phyloP scores from a whole-genome alignment of 2,888 invertebrate species.

The Rhagium mordax region DNA sequence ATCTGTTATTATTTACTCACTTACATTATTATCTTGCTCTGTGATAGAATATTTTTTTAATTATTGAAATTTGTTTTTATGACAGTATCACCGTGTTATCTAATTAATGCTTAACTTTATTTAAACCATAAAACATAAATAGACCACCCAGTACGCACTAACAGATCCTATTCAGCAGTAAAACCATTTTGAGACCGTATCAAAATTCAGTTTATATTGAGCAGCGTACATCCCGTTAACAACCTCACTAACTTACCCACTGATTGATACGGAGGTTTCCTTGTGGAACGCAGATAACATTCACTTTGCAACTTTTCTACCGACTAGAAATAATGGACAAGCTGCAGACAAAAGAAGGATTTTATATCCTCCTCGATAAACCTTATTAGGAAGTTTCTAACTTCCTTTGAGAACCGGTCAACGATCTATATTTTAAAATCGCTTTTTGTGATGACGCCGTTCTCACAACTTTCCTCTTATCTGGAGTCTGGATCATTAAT shows the following conservation, averaged over 20 bases:
- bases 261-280: conserved; percentile 11
- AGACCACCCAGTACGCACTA: background rate
- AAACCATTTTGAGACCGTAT: background rate
- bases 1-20: too few relatives aligned
- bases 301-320: conserved; percentile 1
- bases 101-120: too few relatives aligned
- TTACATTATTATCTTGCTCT: too few relatives aligned
- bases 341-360: conserved; percentile 8
- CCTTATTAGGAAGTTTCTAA: conserved; percentile 18
- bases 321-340: conserved; percentile 10
- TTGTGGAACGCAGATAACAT: conserved; percentile 22
- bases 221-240: conserved; percentile 8
- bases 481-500: background rate
- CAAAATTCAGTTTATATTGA: conserved; percentile 15
- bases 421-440: conserved; percentile 11
- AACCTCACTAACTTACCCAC: conserved; percentile 14
- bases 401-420: conserved; percentile 1
- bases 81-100: too few relatives aligned
- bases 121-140: too few relatives aligned
- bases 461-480: background rate
- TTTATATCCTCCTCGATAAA: conserved; percentile 10
- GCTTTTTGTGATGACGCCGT: background rate
- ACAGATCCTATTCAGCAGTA: background rate
- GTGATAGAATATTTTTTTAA: too few relatives aligned
- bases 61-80: too few relatives aligned